Percentiles rank a stretch among this genome's conserved stretches.
These are phyloP conservation scores for Eupithecia insigniata DNA, from an alignment of 2,888 invertebrate species.

Conservation along the genomic window DNA sequence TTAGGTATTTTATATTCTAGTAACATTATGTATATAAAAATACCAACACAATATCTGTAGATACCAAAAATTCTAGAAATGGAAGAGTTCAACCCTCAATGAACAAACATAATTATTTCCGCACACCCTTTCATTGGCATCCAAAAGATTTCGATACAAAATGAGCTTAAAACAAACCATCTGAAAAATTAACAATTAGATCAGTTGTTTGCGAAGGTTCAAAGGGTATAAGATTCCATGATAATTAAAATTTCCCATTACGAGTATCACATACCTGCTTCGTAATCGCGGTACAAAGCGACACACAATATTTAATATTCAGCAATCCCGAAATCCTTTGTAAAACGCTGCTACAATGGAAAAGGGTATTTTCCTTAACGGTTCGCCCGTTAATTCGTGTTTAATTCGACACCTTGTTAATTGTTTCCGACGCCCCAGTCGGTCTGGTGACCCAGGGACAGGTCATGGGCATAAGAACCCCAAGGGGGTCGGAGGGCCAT, in stretches of 20 bases:
- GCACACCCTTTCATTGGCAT: conserved; percentile 23
- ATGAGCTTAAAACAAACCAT: conserved; percentile 34
- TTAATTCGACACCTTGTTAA: conserved; percentile 85
- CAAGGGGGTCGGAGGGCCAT: conserved; percentile 69
- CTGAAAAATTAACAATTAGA: conserved; percentile 43
- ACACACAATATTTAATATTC: conserved; percentile 81
- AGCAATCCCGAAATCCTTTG: conserved; percentile 82
- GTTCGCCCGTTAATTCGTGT: conserved; percentile 82
- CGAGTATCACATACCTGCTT: conserved; percentile 63
- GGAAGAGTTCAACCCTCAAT: conserved; percentile 8
- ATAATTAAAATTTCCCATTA: conserved; percentile 63
- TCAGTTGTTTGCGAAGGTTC: conserved; percentile 41
- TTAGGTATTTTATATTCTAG: too few relatives aligned
- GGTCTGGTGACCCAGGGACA: conserved; percentile 79
- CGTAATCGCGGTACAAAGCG: conserved; percentile 77
- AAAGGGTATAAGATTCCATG: conserved; percentile 48
- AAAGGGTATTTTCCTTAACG: conserved; percentile 83
- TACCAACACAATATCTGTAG: background rate
- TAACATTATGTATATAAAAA: background rate
- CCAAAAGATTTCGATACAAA: conserved; percentile 31
- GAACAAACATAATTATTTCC: conserved; percentile 24
- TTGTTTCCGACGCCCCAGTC: conserved; percentile 81
- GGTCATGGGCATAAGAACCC: conserved; percentile 66
- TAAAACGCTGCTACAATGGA: conserved; percentile 78
- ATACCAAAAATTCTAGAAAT: background rate